Evolutionary conservation across 2,888 invertebrate genomes (phyloP), one percentile per base, ranked within the genome.

Genomic region (Oscheius sp.): DNA sequence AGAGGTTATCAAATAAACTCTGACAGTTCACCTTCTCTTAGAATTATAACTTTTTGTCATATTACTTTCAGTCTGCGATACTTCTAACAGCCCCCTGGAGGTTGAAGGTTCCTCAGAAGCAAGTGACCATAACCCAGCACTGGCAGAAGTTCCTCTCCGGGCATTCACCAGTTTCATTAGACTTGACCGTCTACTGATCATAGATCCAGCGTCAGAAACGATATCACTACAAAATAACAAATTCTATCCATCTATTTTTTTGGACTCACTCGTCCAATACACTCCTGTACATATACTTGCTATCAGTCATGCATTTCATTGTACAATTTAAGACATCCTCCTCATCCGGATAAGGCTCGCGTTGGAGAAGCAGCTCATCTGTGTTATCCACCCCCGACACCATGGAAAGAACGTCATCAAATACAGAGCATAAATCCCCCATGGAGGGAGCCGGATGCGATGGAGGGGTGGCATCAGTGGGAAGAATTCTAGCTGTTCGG

Each of bases 211-310:
- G 55, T 74, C 74, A 16, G 74, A 74, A 21, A 35, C 74, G 18
- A 74, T 41, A 13, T 74, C 74, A 55, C 70, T 71, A 35, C 41
- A 72, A 35, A 29, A 53, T 46, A 29, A 25, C 6, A 46, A 27
- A 6, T 16, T 5, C 25, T 12, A 45, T 13, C 18, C 2, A 46
- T 21, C 21, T 3, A 46, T 21, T 5, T 23, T 9, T 3, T 9
- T n/a, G 7, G 0, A 71, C 74, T 72, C 16, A 79, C 72, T 73
- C 81, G 16, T 76, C 72, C 0, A 79, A 77, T 69, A 85, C 80
- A 63, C 80, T 80, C 63, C 80, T 77, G 72, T 84, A 85, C 84
- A 85, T 83, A 73, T 85, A 84, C 25, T 82, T 80, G 52, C 71
- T 75, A 71, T 82, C 79, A 12, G 77, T 72, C 61, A 77, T 75